Base-by-base conservation (phyloP, 2,113 vertebrate genomes). In the Eudyptes chrysolophus region DNA sequence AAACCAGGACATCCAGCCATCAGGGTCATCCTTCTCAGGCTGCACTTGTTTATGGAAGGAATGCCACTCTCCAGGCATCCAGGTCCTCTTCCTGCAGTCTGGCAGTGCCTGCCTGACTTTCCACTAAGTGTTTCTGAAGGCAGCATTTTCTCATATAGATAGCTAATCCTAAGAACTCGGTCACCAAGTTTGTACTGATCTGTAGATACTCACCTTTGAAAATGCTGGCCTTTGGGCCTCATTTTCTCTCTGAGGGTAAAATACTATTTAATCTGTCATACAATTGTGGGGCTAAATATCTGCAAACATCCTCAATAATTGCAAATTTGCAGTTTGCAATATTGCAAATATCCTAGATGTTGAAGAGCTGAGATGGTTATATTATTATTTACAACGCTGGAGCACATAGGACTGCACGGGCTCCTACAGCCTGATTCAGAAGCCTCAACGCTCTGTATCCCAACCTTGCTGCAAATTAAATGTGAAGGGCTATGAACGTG, bases 391-490 rank as follows among this genome's bases (percentile, higher is more conserved):
- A 54, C 69, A 92, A 87, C 29, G 44, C 11, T 81, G 76, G 60
- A 86, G 22, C 38, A 66, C 38, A 38, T 29, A 62, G 29, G 27
- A 34, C 27, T 64, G 16, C 16, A 32, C 5, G 15, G 54, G 34
- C 51, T 93, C 13, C n/a, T 78, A n/a, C 13, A 82, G 66, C 11
- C 24, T 65, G 46, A 60, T 32, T 92, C 46, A 72, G 36, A 70
- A 93, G 3, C 11, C 42, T 52, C 4, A 16, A 7, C 60, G 20
- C 58, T 85, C 44, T 69, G 24, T 86, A 65, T 62, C 40, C 36
- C 60, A 90, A 52, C 38, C 66, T 61, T 92, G 62, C n/a, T 66
- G 48, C 60, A 93, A 92, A 95, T 94, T 82, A 89, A 83, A 94
- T 49, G 69, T 30, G 84, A 89, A 96, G 54, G 80, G 24, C 71